Evolutionary conservation across 2,888 invertebrate genomes (phyloP).

Genomic region (Epinotia demarniana): DNA sequence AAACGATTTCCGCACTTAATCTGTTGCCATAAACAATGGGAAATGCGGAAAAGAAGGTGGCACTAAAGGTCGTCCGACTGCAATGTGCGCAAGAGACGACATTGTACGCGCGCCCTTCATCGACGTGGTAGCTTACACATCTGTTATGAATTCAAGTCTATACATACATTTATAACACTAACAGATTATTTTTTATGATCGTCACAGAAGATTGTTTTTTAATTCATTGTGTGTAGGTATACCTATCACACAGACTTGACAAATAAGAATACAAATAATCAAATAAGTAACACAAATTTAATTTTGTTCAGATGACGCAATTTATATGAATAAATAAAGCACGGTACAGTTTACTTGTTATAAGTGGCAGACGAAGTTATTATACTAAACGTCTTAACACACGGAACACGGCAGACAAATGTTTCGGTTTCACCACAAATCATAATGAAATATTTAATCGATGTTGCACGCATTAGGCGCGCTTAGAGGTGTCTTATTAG

Average conservation of each 20-base stretch:
- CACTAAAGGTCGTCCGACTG: conserved; percentile 54
- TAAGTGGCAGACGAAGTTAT: conserved; percentile 54
- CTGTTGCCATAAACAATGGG: conserved; percentile 45
- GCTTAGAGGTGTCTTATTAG: conserved; percentile 77
- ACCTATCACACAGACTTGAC: not conserved
- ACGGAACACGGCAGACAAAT: conserved; percentile 63
- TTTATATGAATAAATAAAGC: conserved; percentile 7
- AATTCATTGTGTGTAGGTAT: too few relatives aligned
- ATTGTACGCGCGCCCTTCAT: conserved; percentile 7
- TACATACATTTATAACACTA: not conserved
- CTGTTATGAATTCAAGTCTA: not conserved
- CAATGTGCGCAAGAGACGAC: conserved; percentile 17
- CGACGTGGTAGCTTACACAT: not conserved
- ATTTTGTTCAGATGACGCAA: not conserved
- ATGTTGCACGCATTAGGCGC: conserved; percentile 73
- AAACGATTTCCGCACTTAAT: conserved; percentile 12
- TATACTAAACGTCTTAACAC: conserved; percentile 68
- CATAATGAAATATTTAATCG: conserved; percentile 76
- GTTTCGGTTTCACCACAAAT: conserved; percentile 73
- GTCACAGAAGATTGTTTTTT: too few relatives aligned
- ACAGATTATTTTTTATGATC: not conserved
- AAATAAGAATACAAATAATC: too few relatives aligned
- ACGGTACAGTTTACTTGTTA: conserved; percentile 31
- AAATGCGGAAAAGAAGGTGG: conserved; percentile 58
- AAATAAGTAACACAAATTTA: conserved; percentile 9